These are phyloP conservation scores for Tokudaia tokunoshimensis DNA, from an alignment of 2,797 vertebrate species.

Conservation along the genomic window DNA sequence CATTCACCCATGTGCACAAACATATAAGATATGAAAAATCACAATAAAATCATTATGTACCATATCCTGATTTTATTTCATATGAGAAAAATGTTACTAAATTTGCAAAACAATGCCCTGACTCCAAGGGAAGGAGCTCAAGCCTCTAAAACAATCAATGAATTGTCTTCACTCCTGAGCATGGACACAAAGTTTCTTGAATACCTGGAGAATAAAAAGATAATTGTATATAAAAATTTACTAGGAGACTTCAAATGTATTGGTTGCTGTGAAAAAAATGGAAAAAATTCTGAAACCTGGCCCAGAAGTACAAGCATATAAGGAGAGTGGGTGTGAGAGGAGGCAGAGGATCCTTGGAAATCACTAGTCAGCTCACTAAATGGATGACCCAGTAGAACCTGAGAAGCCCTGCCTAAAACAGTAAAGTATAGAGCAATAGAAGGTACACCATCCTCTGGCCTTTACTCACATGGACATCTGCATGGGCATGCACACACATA, in stretches of 20 bases:
- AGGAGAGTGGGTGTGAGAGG: neutral
- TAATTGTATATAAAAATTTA: neutral
- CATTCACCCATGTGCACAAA: neutral
- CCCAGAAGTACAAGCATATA: neutral
- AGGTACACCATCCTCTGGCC: neutral
- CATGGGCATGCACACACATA: neutral
- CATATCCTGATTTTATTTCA: neutral
- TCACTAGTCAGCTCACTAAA: neutral
- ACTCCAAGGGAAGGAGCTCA: neutral
- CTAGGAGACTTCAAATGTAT: neutral
- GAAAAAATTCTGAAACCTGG: neutral
- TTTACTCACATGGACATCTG: neutral
- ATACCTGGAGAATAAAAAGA: neutral
- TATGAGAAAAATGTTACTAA: neutral
- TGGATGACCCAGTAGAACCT: neutral
- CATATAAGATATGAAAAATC: neutral
- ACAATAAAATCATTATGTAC: neutral
- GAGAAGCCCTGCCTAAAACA: neutral
- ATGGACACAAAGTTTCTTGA: neutral
- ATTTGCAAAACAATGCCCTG: neutral
- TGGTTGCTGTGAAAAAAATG: neutral
- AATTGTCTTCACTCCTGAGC: neutral
- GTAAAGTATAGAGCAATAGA: neutral
- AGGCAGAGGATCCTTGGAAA: neutral
- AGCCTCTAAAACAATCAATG: neutral